Percentiles rank a stretch among this genome's conserved stretches.
Evolutionary conservation across 2,797 vertebrate genomes (phyloP).

Genomic region (Enteromius viviparus): DNA sequence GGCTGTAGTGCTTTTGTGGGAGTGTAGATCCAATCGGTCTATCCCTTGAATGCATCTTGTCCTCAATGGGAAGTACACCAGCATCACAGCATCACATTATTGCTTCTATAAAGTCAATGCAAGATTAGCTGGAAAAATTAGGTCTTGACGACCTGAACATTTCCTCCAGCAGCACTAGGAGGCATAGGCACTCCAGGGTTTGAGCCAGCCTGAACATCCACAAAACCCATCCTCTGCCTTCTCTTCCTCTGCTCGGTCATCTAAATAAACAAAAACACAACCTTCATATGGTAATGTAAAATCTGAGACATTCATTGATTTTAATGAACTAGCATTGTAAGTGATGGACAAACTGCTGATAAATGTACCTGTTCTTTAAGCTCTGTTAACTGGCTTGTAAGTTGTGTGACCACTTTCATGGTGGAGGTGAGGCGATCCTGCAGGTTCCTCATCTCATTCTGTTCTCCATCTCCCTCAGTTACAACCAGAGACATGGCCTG

Average conservation of each 20-base stretch:
- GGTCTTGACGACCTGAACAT: constrained; percentile 66
- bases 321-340: too few relatives aligned
- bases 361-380: constrained; percentile 93
- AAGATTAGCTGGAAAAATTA: constrained; percentile 39
- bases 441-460: constrained; percentile 94
- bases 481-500: constrained; percentile 98
- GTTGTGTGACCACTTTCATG: constrained; percentile 92
- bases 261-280: constrained; percentile 57
- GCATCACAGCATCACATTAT: constrained; percentile 7
- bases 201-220: constrained; percentile 71
- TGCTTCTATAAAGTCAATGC: constrained; percentile 19
- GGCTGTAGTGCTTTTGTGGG: constrained; percentile 34
- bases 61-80: not conserved
- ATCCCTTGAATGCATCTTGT: not conserved
- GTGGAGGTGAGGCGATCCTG: constrained; percentile 91
- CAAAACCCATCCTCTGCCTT: constrained; percentile 81
- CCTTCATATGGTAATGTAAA: not conserved
- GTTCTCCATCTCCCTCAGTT: constrained; percentile 92
- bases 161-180: constrained; percentile 77
- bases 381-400: constrained; percentile 86
- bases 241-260: constrained; percentile 84
- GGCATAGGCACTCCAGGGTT: constrained; percentile 56
- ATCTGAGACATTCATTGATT: not conserved
- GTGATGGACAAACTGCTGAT: not conserved
- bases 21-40: constrained; percentile 8